Evolutionary conservation across 2,888 invertebrate genomes (phyloP).

Genomic region (Cyclophora punctaria): DNA sequence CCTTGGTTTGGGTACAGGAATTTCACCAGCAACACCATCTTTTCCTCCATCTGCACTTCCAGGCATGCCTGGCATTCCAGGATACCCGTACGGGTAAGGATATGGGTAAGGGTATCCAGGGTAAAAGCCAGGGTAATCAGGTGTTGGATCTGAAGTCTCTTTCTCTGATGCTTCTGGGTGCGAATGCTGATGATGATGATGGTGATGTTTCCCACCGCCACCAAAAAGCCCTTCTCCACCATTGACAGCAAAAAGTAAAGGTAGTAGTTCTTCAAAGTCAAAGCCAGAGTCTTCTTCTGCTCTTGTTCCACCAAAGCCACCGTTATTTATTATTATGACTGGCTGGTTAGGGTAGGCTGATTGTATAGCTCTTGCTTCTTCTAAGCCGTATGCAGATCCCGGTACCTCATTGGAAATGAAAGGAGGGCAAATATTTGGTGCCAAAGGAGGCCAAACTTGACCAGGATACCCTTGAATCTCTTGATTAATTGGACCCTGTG

Average conservation of each 20-base stretch:
- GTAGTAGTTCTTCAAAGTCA: conserved; percentile 1
- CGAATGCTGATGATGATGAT: not conserved
- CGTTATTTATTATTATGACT: conserved; percentile 11
- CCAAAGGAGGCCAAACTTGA: not conserved
- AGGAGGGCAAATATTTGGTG: no score
- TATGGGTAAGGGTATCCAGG: not conserved
- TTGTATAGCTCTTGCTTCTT: conserved; percentile 3
- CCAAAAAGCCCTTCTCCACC: not conserved
- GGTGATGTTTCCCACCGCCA: not conserved
- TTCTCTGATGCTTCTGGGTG: no score
- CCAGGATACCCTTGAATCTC: not conserved
- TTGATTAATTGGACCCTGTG: not conserved
- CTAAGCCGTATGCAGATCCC: not conserved
- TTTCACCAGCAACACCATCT: not conserved
- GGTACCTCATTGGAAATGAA: no score
- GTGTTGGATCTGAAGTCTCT: no score
- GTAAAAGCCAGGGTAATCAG: not conserved
- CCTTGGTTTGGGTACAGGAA: not conserved
- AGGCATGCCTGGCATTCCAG: not conserved
- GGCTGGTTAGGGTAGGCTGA: conserved; percentile 7
- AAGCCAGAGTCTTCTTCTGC: not conserved
- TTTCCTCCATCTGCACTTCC: no score
- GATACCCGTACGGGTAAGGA: not conserved
- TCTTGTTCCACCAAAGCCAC: conserved; percentile 1
- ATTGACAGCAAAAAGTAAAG: not conserved